Evolutionary conservation across 2,888 invertebrate species (phyloP).

Genomic region (Phanerotoma sp.): DNA sequence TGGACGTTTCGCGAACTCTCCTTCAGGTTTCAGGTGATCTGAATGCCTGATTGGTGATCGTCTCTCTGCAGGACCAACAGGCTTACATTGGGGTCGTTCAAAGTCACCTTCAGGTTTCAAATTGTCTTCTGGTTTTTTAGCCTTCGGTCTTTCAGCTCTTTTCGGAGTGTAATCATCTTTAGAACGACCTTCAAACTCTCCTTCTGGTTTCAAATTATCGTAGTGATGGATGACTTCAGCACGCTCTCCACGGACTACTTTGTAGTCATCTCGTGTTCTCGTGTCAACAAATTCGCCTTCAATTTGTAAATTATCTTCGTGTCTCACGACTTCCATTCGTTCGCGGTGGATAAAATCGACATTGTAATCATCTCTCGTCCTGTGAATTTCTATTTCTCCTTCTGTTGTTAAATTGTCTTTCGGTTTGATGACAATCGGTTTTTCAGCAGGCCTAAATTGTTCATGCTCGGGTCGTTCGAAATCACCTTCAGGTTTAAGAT

Average conservation of each 20-base stretch:
- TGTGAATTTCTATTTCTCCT: slow-evolving; percentile 59
- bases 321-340: slow-evolving; percentile 56
- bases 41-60: slow-evolving; percentile 47
- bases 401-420: slow-evolving; percentile 61
- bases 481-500: slow-evolving; percentile 61
- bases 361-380: slow-evolving; percentile 63
- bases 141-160: slow-evolving; percentile 51
- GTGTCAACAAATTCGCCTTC: slow-evolving; percentile 63
- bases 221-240: slow-evolving; percentile 54
- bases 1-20: too few species aligned
- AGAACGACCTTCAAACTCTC: slow-evolving; percentile 59
- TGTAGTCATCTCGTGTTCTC: slow-evolving; percentile 62
- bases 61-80: slow-evolving; percentile 58
- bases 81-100: slow-evolving; percentile 60
- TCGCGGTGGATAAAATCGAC: slow-evolving; percentile 61
- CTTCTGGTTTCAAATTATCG: slow-evolving; percentile 64
- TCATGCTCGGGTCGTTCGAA: slow-evolving; percentile 58
- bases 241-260: slow-evolving; percentile 58
- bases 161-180: slow-evolving; percentile 57
- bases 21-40: slow-evolving; percentile 60
- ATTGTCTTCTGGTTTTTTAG: slow-evolving; percentile 56
- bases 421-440: slow-evolving; percentile 49
- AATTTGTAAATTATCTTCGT: slow-evolving; percentile 67
- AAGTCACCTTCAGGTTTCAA: too few species aligned
- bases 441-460: slow-evolving; percentile 55